Base-by-base conservation (phyloP, 2,797 vertebrate species). In the Sebastolobus altivelis region DNA sequence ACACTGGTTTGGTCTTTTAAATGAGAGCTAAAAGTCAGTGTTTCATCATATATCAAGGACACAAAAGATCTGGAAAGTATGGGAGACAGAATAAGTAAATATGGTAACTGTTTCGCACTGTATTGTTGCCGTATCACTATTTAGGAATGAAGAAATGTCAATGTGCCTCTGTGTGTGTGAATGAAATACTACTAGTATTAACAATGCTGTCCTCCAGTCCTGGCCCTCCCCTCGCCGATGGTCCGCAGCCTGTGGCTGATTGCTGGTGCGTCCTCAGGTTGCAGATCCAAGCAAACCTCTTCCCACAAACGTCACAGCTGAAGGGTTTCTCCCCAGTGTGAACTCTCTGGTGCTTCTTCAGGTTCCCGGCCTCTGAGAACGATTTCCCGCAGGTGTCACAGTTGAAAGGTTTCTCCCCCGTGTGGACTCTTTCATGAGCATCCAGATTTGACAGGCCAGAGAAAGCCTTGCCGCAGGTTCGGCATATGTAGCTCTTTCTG, bases 271-370 rank as follows among this genome's bases (percentile, higher is more conserved):
- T 94, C 82, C 93, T 91, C 22, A 96, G 90, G 85, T 96, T 95
- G 85, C 95, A 95, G 81, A 95, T 95, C 95, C 95, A 95, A 63
- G 94, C 95, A 2, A 96, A 96, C 4, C 75, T 88, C 76, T 94
- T 96, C 12, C 95, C 95, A 35, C 95, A 96, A 27, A 91, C 88
- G 14, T 82, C 72, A 46, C 95, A 96, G 43, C 82, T 77, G 73
- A 90, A 96, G 5, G 95, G 95, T 68, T 95, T 96, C 85, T 96
- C 95, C 40, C 95, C 95, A 0, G 95, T 95, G 82, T 96, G 95
- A 49, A 95, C 94, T 4, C 94, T 85, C 87, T 95, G 95, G 87
- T 96, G 95, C 77, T 96, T 96, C 72, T 96, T 96, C 38, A 96
- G 90, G 81, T 96, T 96, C 7, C 95, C 95, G 0, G 95, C 95